Base-by-base conservation (phyloP, 1,140 invertebrate species). In the Rhynchophorus ferrugineus region DNA sequence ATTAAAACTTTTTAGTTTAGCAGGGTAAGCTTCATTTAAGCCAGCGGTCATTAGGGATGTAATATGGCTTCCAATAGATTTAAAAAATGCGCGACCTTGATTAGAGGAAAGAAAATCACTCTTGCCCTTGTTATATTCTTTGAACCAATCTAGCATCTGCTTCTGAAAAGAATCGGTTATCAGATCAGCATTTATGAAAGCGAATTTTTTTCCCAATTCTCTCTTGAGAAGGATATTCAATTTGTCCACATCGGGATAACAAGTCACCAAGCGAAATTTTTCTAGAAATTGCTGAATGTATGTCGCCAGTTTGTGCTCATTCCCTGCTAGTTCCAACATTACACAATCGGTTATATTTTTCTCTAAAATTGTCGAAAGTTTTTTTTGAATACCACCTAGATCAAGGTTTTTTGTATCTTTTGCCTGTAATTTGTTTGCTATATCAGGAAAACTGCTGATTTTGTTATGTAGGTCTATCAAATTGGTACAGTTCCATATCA, bases 181-280 rank as follows among this genome's bases (percentile, higher is more conserved):
- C 21, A 51, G 21, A 44, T 44, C 3, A 20, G 49, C 39, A 44
- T 51, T 36, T 1, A 51, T n/a, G 13, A 51, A 51, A 44, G 13
- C n/a, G 35, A 43, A 51, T 7, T 51, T 22, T 7, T 35, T 19
- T 5, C 49, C 22, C n/a, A 51, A 14, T 37, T 51, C 39, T 9
- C 3, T 35, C 18, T 43, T 43, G 0, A 51, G 24, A 5, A 51
- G 16, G 6, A 18, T 11, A 33, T 44, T 51, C 13, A 51, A 22
- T 14, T 18, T 8, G 3, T 42, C 47, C 16, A 49, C 47, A 19
- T 49, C 20, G 2, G 47, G 47, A 14, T 49, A 49, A 9, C 18
- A 8, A 1, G 21, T 24, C 18, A 49, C 21, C 3, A 49, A 19
- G 0, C 17, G 17, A 41, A 49, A 41, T 41, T 49, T 49, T 3